Percentiles rank a stretch among this genome's conserved stretches.
phyloP scores from a whole-genome alignment of 2,797 vertebrate genomes.

The Microchirus variegatus region DNA sequence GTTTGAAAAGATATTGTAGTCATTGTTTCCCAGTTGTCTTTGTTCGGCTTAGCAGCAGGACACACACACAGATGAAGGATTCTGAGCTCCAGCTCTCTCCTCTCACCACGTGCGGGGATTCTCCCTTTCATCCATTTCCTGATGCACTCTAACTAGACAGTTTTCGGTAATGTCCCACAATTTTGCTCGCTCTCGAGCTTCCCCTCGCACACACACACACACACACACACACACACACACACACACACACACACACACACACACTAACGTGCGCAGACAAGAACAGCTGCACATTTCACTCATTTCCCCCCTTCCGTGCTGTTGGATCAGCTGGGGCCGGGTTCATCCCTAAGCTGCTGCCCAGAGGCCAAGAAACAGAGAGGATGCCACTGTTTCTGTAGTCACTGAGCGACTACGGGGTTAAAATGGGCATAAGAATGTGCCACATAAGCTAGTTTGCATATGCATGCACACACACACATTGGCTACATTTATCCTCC shows the following conservation, averaged over 20 bases:
- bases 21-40: slow-evolving; percentile 43
- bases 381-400: slow-evolving; percentile 32
- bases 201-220: slow-evolving; percentile 25
- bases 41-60: slow-evolving; percentile 65
- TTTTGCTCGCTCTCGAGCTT: slow-evolving; percentile 59
- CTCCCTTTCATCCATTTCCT: slow-evolving; percentile 72
- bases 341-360: slow-evolving; percentile 63
- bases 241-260: slow-evolving; percentile 21
- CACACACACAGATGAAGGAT: slow-evolving; percentile 46
- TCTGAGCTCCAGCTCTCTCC: slow-evolving; percentile 43
- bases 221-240: slow-evolving; percentile 23
- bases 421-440: slow-evolving; percentile 52
- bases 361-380: slow-evolving; percentile 51
- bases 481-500: slow-evolving; percentile 18
- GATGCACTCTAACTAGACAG: slow-evolving; percentile 76
- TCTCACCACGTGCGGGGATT: slow-evolving; percentile 60
- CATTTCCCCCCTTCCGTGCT: slow-evolving; percentile 28
- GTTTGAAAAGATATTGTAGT: slow-evolving; percentile 35
- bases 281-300: slow-evolving; percentile 63
- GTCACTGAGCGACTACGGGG: slow-evolving; percentile 43
- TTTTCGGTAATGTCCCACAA: slow-evolving; percentile 78
- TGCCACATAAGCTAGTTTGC: slow-evolving; percentile 46
- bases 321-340: slow-evolving; percentile 64
- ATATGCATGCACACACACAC: slow-evolving; percentile 16
- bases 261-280: slow-evolving; percentile 29